Base-by-base conservation (phyloP, 2,797 vertebrate genomes). In the Anguilla megastoma region DNA sequence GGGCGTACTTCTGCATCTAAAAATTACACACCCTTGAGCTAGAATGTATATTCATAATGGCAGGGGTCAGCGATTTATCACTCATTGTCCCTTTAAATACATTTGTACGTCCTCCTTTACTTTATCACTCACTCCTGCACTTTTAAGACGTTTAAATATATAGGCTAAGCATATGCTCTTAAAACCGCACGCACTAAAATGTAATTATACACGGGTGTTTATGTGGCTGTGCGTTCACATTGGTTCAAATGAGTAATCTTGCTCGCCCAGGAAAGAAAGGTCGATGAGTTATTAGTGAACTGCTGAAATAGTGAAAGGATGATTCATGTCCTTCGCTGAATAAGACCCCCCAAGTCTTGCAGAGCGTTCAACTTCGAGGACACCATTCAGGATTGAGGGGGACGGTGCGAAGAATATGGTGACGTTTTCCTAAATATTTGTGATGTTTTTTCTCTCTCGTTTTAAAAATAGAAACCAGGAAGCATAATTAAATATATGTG, bases 1-100 rank as follows among this genome's bases (percentile, higher is more conserved):
- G 87, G 89, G 88, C 85, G 87, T 84, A 84, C 79, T 27, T 71
- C 41, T 60, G 5, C 66, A 36, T 86, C 33, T 86, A 21, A 50
- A 79, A 50, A 85, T 33, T 36, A 33, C 76, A 18, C 79, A 10
- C 76, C 33, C 86, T 54, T 54, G 27, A 54, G 71, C 52, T 14
- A 58, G 7, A 58, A 50, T n/a, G 21, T 45, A 48, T 45, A 10
- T 45, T 80, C 18, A 21, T 80, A 80, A 36, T 48, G 5, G 36
- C 33, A 48, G 41, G 41, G 41, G 24, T 2, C 41, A 50, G 79
- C 18, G 45, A n/a, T 14, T 50, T 50, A 48, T 16, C 36, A n/a
- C 45, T 50, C 18, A 0, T n/a, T 50, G 45, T 82, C 41, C 21
- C 21, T 50, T 21, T 16, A 76, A 36, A 76, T 5, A 14, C 45